phyloP scores from a whole-genome alignment of 1,140 invertebrate species.

The Anastatus disparis region DNA sequence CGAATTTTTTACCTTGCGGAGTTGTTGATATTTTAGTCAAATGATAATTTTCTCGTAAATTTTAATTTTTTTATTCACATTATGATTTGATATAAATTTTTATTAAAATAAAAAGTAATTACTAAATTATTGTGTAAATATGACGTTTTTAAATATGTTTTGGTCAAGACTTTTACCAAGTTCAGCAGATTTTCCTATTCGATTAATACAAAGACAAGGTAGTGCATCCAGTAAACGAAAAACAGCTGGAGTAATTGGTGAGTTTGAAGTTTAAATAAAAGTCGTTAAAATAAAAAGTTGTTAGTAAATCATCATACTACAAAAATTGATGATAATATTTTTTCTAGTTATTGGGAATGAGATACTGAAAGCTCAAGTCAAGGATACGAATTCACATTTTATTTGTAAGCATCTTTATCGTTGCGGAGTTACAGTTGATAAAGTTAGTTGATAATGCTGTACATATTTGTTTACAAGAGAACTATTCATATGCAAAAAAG shows the following conservation, averaged over 20 bases:
- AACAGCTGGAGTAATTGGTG: conserved; percentile 61
- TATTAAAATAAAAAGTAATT: background rate
- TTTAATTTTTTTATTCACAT: background rate
- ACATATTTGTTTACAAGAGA: conserved; percentile 29
- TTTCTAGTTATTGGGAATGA: conserved; percentile 82
- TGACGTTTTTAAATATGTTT: conserved; percentile 15
- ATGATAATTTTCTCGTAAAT: no score
- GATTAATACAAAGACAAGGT: conserved; percentile 36
- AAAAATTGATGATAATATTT: no score
- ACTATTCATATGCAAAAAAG: conserved; percentile 29
- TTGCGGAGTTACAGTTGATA: conserved; percentile 74
- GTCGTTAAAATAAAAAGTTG: no score
- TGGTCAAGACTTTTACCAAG: background rate
- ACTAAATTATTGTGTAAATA: background rate
- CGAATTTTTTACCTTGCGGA: no score
- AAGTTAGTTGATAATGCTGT: conserved; percentile 60
- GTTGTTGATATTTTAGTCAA: no score
- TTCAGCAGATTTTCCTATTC: conserved; percentile 19
- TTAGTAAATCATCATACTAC: no score
- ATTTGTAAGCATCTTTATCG: conserved; percentile 74
- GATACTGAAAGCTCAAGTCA: conserved; percentile 83
- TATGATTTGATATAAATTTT: conserved; percentile 3
- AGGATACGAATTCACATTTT: conserved; percentile 80
- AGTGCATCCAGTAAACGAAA: conserved; percentile 35
- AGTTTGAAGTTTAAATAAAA: no score